Conservation (phyloP, 2,113 vertebrate genomes). For the Nanorana parkeri region DNA sequence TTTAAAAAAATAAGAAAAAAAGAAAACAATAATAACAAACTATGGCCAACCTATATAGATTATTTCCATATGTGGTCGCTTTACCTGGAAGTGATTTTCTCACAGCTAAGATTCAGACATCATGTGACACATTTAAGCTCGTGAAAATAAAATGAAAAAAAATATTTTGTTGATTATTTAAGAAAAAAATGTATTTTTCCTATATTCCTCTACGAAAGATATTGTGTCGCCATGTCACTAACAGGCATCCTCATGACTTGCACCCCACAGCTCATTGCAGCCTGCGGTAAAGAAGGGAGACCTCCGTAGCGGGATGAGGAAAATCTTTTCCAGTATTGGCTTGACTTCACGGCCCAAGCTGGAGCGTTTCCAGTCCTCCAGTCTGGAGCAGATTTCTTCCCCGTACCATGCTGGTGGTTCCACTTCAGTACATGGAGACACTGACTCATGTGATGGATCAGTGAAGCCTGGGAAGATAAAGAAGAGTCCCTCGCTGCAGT, state of each 20-base stretch:
- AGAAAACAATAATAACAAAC: no score
- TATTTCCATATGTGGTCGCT: no score
- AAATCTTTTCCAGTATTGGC: constrained; percentile 78
- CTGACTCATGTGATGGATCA: constrained; percentile 25
- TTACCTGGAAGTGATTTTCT: no score
- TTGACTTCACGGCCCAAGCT: constrained; percentile 83
- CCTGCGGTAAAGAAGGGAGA: constrained; percentile 59
- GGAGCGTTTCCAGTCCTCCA: constrained; percentile 76
- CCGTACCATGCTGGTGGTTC: accelerated
- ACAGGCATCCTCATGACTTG: not conserved
- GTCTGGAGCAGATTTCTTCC: constrained; percentile 78
- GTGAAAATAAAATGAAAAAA: no score
- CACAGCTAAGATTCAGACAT: no score
- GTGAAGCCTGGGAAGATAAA: constrained; percentile 67
- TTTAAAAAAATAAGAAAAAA: no score
- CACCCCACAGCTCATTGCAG: not conserved
- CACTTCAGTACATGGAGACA: not conserved
- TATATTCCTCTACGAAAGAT: no score
- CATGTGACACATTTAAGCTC: no score
- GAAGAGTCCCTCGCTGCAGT: constrained; percentile 88
- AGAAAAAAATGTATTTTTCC: no score
- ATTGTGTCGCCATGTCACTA: no score
- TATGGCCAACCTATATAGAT: no score
- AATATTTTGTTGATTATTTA: no score
- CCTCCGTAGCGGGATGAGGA: constrained; percentile 72